phyloP scores from a whole-genome alignment of 2,113 vertebrate genomes.

The Sebastes schlegelii region DNA sequence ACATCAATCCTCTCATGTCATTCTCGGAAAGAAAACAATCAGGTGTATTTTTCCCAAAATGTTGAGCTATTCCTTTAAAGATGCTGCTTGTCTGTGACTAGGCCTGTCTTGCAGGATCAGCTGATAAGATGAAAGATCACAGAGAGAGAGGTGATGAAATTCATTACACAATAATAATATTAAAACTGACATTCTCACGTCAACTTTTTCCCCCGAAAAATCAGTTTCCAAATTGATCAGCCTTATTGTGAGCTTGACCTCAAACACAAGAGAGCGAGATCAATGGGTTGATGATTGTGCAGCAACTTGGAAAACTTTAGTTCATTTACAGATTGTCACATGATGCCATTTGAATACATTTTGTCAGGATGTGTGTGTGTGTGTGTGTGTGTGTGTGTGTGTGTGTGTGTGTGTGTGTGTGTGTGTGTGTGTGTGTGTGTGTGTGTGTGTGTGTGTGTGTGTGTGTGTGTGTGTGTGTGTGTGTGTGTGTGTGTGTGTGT shows the following conservation, averaged over 20 bases:
- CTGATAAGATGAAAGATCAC: background rate
- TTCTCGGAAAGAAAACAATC: background rate
- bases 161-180: background rate
- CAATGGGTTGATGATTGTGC: background rate
- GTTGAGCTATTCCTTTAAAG: background rate
- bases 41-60: background rate
- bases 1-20: background rate
- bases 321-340: constrained; percentile 6
- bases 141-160: background rate
- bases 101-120: background rate
- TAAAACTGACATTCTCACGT: background rate
- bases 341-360: constrained; percentile 6
- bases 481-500: background rate
- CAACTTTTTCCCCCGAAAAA: background rate
- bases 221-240: background rate
- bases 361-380: constrained; percentile 8
- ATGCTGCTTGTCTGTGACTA: no score
- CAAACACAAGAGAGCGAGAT: background rate
- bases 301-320: constrained; percentile 6
- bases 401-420: background rate
- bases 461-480: background rate
- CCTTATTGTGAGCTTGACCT: no score
- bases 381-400: background rate
- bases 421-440: constrained; percentile 1
- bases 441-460: constrained; percentile 6